Base-by-base conservation (phyloP, 1,140 invertebrate genomes). In the Drosophila miranda region DNA sequence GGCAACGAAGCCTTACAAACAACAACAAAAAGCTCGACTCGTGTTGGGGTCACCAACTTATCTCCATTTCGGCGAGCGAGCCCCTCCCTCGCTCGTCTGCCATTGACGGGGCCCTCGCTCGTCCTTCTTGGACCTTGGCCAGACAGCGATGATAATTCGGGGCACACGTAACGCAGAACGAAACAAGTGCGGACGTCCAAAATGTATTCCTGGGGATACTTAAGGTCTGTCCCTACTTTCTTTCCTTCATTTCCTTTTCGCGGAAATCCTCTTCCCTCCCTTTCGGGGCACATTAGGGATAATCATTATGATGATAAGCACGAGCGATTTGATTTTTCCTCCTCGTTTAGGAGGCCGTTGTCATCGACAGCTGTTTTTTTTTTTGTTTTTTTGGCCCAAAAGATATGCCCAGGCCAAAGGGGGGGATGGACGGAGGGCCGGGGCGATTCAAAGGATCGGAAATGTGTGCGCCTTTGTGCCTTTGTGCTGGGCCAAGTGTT, bases 271-370 rank as follows among this genome's bases (percentile, higher is more conserved):
- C 55, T 55, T 46, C 54, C 23, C 38, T 42, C 42, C 54, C 67
- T 44, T 19, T 16, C 54, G 16, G 59, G 51, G 71, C 56, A 67
- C 78, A 87, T 87, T 87, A 87, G 63, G 75, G 76, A 87, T 87
- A 78, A 87, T 87, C 82, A 87, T 87, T 82, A 87, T 71, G 78
- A 82, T 75, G 83, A 87, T 88, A 87, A 87, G 83, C 83, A 88
- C 83, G 82, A 87, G 78, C 78, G 57, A 75, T 87, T 87, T 87
- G 83, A 87, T 82, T 88, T 79, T 48, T 72, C 60, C 78, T 38
- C 11, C 34, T 13, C 62, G 67, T 76, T 87, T 86, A 86, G 72
- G 54, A 51, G 72, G 46, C 60, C 77, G 68, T 81, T 86, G 77
- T 86, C 78, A 78, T 71, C 78, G 78, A 75, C 83, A 78, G 70